Evolutionary conservation across 2,888 invertebrate species (phyloP).

Genomic region (Drosophila atroscutellata): DNA sequence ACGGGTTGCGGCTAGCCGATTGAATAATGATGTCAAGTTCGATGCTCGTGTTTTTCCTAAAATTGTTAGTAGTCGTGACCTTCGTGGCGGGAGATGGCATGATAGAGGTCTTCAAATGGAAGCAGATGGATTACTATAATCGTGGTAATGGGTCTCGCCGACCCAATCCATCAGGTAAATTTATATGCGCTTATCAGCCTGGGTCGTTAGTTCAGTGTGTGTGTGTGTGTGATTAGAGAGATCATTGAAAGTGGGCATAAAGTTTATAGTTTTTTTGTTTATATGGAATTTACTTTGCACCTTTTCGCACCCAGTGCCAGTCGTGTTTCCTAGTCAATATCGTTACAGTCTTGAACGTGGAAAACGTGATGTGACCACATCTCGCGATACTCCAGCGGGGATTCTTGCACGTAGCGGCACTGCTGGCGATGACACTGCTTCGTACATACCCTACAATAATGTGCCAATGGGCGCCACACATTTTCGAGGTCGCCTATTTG

Average conservation of each 20-base stretch:
- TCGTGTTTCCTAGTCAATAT: slow-evolving; percentile 51
- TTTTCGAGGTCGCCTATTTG: slow-evolving; percentile 87
- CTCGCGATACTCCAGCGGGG: slow-evolving; percentile 51
- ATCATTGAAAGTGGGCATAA: background rate
- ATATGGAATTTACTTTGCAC: background rate
- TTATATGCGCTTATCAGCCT: background rate
- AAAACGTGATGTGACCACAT: slow-evolving; percentile 60
- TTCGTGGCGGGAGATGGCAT: slow-evolving; percentile 65
- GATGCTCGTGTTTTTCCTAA: slow-evolving; percentile 29
- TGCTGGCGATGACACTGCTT: background rate
- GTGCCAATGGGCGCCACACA: slow-evolving; percentile 84
- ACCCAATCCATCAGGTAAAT: slow-evolving; percentile 55
- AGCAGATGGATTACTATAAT: slow-evolving; percentile 83
- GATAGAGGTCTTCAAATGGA: slow-evolving; percentile 83
- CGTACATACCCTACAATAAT: slow-evolving; percentile 84
- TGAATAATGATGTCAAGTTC: slow-evolving; percentile 43
- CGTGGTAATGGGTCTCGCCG: slow-evolving; percentile 55
- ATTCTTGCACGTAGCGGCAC: slow-evolving; percentile 25
- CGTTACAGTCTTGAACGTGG: background rate
- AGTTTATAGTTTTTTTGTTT: background rate
- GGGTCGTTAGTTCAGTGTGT: background rate
- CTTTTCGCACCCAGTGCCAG: slow-evolving; percentile 47
- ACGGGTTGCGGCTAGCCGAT: slow-evolving; percentile 6
- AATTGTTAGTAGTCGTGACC: slow-evolving; percentile 7
- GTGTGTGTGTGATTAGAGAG: background rate